Evolutionary conservation across 1,140 invertebrate species (phyloP).

Genomic region (Luehdorfia chinensis): DNA sequence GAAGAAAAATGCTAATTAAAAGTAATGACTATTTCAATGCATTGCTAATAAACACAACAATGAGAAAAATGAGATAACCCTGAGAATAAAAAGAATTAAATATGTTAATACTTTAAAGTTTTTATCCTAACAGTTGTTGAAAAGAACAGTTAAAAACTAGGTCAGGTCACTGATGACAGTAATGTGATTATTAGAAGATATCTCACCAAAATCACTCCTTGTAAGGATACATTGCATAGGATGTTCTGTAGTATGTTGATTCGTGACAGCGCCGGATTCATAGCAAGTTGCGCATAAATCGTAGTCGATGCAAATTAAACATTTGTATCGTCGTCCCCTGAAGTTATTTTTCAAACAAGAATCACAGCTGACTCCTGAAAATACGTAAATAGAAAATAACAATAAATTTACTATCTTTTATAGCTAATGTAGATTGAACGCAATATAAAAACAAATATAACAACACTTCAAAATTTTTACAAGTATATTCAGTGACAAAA

Average conservation of each 20-base stretch:
- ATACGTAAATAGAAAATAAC: conserved; percentile 43
- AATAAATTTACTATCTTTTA: conserved; percentile 28
- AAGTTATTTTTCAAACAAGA: conserved; percentile 99
- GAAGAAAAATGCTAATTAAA: no score
- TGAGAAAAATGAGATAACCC: no score
- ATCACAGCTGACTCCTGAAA: conserved; percentile 98
- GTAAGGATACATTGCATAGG: conserved; percentile 99
- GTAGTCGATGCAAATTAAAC: conserved; percentile 99
- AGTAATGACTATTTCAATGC: no score
- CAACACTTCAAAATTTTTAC: conserved; percentile 33
- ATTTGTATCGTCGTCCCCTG: conserved; percentile 97
- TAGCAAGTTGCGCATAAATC: conserved; percentile 98
- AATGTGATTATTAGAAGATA: conserved; percentile 26
- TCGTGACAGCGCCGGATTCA: conserved; percentile 94
- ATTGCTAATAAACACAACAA: no score
- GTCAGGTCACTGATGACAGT: conserved; percentile 28
- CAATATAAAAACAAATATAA: conserved; percentile 18
- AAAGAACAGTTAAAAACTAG: conserved; percentile 28
- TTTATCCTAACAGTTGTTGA: neutral
- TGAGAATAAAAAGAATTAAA: no score
- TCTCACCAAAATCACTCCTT: conserved; percentile 94
- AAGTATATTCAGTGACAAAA: conserved; percentile 67
- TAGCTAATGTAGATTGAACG: neutral
- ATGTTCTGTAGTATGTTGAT: conserved; percentile 95
- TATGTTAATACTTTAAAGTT: no score